Evolutionary conservation across 2,888 invertebrate species (phyloP), one percentile per base, ranked within the genome.

Genomic region (Himalopsyche tibetana): DNA sequence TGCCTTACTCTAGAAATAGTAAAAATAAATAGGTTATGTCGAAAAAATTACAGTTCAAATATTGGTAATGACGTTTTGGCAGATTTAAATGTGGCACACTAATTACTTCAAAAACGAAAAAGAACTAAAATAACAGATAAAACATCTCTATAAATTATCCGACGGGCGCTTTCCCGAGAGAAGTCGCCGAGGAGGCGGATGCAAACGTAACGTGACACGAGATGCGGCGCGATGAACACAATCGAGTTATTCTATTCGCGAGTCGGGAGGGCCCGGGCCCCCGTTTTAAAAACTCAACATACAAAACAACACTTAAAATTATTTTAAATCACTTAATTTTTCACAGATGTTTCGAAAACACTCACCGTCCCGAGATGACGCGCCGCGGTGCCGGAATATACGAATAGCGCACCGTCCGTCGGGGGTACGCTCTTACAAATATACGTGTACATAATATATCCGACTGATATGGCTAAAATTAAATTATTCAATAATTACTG

Each of bases 71-170:
- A 93, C 92, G 93, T 92, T 93, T 93, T 93, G 93, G 93, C 93
- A 93, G 93, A 93, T 91, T 93, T 92, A 92, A 93, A 93, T 93
- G 93, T 93, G 93, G 93, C 93, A 93, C 93, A 93, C 93, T 93
- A 92, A 69, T 87, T 83, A 74, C 55, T 93, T 56, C 17, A 80
- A 55, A 63, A 85, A 74, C 15, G 36, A 63, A 63, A 38, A 84
- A 81, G 81, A 45, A 28, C 5, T 55, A 80, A 84, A n/a, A 28
- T 45, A 38, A 74, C 63, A 74, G 36, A 45, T 69, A 74, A 83
- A 42, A 42, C 36, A 74, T 74, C 15, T 36, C 74, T 38, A 74
- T 36, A 36, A 36, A 63, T 63, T n/a, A 80, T 80, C 51, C 51
- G 51, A 51, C 51, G 51, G 15, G 51, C 51, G 51, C 15, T 51